Evolutionary conservation across 2,797 vertebrate species (phyloP).

Genomic region (Macropus fuliginosus): DNA sequence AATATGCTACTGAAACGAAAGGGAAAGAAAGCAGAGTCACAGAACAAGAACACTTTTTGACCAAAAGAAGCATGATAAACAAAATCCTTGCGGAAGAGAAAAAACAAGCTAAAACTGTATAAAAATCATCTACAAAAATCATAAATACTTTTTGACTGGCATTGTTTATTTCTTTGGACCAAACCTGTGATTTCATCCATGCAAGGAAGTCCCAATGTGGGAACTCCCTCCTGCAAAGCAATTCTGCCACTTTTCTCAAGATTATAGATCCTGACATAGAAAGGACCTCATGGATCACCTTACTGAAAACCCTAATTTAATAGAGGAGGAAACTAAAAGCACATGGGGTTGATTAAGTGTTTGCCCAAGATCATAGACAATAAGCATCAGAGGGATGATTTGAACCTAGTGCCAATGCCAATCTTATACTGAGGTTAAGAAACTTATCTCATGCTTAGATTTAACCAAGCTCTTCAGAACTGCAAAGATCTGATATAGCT

Average conservation of each 20-base stretch:
- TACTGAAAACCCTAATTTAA: not conserved
- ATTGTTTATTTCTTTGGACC: not conserved
- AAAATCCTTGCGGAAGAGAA: not conserved
- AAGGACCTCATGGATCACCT: not conserved
- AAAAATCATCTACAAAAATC: not conserved
- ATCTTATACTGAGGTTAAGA: not conserved
- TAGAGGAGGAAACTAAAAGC: not conserved
- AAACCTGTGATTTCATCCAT: not conserved
- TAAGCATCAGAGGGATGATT: not conserved
- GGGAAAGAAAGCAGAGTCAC: slow-evolving; percentile 3
- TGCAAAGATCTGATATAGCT: not conserved
- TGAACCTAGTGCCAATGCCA: not conserved
- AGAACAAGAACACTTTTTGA: slow-evolving; percentile 47
- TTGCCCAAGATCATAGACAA: not conserved
- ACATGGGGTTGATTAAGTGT: not conserved
- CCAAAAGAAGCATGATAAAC: not conserved
- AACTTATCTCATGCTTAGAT: not conserved
- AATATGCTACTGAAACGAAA: slow-evolving; percentile 39
- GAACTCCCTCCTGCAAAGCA: not conserved
- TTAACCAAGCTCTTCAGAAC: not conserved
- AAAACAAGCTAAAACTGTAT: not conserved
- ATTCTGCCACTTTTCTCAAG: not conserved
- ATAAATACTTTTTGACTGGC: not conserved
- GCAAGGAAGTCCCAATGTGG: not conserved
- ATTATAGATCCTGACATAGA: not conserved